A percentile compares a stretch with the other conserved stretches of the same genome.
Evolutionary conservation across 2,797 vertebrate species (phyloP).

Genomic region (Sebastes steindachneri): DNA sequence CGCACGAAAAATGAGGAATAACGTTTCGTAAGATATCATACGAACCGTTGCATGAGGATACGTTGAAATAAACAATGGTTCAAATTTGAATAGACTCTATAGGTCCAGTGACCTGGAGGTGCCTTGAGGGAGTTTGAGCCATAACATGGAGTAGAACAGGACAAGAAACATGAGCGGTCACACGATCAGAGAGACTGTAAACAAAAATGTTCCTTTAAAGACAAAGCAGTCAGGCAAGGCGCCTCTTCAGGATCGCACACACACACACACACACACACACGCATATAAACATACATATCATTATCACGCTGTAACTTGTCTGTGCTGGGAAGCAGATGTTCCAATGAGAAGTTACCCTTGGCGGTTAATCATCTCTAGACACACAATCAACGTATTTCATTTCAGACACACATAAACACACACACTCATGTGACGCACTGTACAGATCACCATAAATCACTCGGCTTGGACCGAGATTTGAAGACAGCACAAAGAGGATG

Average conservation of each 20-base stretch:
- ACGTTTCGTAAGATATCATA: too few species aligned
- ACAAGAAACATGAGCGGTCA: neutral
- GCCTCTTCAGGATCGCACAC: neutral
- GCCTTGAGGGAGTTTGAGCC: neutral
- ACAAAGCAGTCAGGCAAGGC: neutral
- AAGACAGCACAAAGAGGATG: neutral
- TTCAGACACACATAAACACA: neutral
- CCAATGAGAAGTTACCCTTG: neutral
- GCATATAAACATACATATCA: neutral
- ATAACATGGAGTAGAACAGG: neutral
- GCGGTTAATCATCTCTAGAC: conserved; percentile 22
- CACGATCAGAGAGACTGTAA: neutral
- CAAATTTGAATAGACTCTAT: neutral
- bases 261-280: neutral
- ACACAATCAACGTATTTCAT: conserved; percentile 10
- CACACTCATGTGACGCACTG: neutral
- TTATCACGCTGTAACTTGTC: neutral
- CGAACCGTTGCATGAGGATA: too few species aligned
- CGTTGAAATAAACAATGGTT: neutral
- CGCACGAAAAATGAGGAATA: too few species aligned
- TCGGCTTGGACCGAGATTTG: neutral
- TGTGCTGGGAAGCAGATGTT: conserved; percentile 48
- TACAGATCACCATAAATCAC: conserved; percentile 22
- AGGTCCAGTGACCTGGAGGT: neutral
- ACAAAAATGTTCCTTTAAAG: neutral